Evolutionary conservation across 2,113 vertebrate genomes (phyloP), one percentile per base, ranked within the genome.

Genomic region (Patagioenas fasciata): DNA sequence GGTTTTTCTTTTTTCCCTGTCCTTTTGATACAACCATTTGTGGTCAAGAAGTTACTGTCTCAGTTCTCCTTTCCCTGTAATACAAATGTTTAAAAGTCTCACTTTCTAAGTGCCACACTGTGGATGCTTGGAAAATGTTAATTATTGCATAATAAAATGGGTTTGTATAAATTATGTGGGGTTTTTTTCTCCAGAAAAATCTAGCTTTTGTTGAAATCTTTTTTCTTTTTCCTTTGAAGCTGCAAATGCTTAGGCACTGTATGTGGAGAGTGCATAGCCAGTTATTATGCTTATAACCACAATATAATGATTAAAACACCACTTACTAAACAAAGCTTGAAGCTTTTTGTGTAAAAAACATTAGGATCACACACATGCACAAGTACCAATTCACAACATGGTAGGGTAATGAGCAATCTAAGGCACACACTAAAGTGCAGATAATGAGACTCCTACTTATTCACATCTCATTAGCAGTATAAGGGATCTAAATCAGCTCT

Each of bases 391-490:
- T 92, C 89, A 91, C 73, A 86, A 51, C 5, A 4, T 89, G 75
- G 75, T 81, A 65, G 74, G 78, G 93, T 96, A 97, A 97, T 93
- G 92, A 96, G 85, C 93, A 91, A 95, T 96, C 51, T 84, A 93
- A 97, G 77, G 92, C 83, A 92, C 66, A 92, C 34, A 82, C 69
- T 89, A 51, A 97, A 97, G 83, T 77, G 87, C 88, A 96, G 95
- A 94, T 97, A 97, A 97, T 95, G 91, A 96, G 96, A 96, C 96
- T 96, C 95, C 97, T 97, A 95, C 96, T 97, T 97, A 95, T 91
- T 97, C 95, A 95, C 91, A 72, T 95, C 92, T 96, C 92, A 97
- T 97, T 97, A 97, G 72, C 78, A 91, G 85, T 51, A 97, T 92
- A 97, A 97, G 94, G 93, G 90, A 84, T 86, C 79, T 88, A 95